Evolutionary conservation across 30 jellyfish, hydroid and myxozoan genomes (phyloP).

Genomic region (Aurelia aurita): DNA sequence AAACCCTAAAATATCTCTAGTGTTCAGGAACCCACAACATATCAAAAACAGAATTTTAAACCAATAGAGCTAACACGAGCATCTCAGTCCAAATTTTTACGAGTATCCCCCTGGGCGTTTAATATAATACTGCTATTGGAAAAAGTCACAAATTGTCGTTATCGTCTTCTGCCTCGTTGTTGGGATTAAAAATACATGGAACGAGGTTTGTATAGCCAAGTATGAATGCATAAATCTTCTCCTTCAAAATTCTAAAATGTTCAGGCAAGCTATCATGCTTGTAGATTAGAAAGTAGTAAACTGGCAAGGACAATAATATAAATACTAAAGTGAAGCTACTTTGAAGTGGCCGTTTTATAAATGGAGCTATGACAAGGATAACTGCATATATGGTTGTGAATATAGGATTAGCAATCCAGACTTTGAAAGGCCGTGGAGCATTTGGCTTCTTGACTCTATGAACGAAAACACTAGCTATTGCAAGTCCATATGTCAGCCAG

Average conservation of each 20-base stretch:
- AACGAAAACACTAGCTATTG: constrained; percentile 32
- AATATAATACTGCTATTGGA: no score
- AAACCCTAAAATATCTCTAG: no score
- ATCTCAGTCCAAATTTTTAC: no score
- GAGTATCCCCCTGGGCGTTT: no score
- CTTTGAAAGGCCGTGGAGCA: constrained; percentile 36
- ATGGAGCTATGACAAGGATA: constrained; percentile 18
- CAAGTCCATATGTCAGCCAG: constrained; percentile 1
- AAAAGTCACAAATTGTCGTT: no score
- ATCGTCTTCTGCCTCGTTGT: no score
- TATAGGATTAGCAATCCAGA: constrained; percentile 40
- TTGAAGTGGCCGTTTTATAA: constrained; percentile 14
- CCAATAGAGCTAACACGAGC: no score
- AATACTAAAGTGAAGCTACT: background rate
- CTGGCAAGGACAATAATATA: constrained; percentile 5
- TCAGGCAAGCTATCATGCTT: constrained; percentile 16
- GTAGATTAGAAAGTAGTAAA: background rate
- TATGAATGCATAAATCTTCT: background rate
- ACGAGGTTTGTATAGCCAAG: background rate
- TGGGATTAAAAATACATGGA: background rate
- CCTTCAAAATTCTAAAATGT: background rate
- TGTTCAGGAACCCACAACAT: no score
- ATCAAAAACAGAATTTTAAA: no score
- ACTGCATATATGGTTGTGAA: background rate
- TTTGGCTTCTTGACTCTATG: constrained; percentile 21